phyloP scores from a whole-genome alignment of 2,113 vertebrate species.

The Craseonycteris thonglongyai region DNA sequence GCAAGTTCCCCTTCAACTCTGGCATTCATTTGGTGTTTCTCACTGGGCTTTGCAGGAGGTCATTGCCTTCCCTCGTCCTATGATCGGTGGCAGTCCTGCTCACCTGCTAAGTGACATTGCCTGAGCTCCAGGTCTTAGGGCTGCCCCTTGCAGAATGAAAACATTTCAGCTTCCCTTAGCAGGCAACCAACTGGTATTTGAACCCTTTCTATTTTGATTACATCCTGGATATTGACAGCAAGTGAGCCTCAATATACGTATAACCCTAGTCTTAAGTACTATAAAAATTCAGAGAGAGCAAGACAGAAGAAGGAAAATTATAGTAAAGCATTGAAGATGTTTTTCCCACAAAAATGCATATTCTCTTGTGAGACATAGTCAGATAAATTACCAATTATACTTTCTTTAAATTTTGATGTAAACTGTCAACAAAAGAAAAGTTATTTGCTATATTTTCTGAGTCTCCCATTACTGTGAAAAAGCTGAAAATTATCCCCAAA shows the following conservation, averaged over 20 bases:
- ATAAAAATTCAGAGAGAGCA: not conserved
- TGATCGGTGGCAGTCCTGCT: too few relatives aligned
- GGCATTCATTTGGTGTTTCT: not conserved
- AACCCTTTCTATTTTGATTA: not conserved
- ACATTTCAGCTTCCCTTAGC: not conserved
- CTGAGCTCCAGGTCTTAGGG: too few relatives aligned
- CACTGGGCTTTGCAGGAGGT: not conserved
- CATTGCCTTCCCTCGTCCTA: not conserved
- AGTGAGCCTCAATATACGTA: not conserved
- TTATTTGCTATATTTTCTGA: not conserved
- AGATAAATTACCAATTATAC: not conserved
- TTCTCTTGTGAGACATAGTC: not conserved
- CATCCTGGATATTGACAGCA: not conserved
- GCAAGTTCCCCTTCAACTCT: not conserved
- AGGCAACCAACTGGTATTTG: not conserved
- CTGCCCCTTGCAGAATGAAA: not conserved
- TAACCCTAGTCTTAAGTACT: not conserved
- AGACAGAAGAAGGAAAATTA: not conserved
- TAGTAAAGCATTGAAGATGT: not conserved
- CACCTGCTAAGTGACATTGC: not conserved
- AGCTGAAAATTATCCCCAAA: not conserved
- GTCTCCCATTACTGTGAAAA: not conserved
- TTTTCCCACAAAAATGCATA: not conserved
- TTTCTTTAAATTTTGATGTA: not conserved
- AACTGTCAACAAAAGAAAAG: not conserved